Evolutionary conservation across 2,797 vertebrate genomes (phyloP), one percentile per base, ranked within the genome.

Genomic region (Hippocampus kuda): DNA sequence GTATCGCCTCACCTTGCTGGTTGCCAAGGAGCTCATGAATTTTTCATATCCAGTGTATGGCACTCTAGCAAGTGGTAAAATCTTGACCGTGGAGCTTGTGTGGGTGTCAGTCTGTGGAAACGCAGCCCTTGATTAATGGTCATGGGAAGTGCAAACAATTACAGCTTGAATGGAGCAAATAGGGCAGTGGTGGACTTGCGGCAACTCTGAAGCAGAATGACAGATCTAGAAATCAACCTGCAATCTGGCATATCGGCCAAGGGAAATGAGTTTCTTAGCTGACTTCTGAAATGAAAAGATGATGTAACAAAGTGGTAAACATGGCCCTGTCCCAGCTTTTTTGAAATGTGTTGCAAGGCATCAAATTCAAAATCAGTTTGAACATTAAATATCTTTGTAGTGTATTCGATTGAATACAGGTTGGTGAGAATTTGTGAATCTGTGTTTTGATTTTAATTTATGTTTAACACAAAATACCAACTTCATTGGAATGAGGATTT

Each of bases 81-180:
- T 72, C 76, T 79, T 81, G 81, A 82, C 82, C 75, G 71, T 6
- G 70, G 68, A 38, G 67, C 76, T 73, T 49, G 53, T 24, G 73
- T 83, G 75, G 77, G 81, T 74, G 79, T 85, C 76, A 71, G 68
- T 74, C 77, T 5, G 67, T 73, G 34, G 75, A 77, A 75, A 84
- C 74, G 61, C 74, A 77, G 27, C 68, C 71, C 85, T 83, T 60
- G 70, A 87, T 88, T 82, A 82, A 82, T 76, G 70, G 71, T 66
- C 60, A 74, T 30, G 69, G 77, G 64, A 78, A 74, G 73, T 66
- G 68, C 66, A 72, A 78, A 77, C 78, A 85, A 75, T 80, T 83
- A 79, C 70, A 73, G 66, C 51, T 57, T 53, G 13, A 41, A 66
- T 65, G 27, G 63, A n/a, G 26, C 63, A 69, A 70, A 68, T 41